phyloP scores from a whole-genome alignment of 2,888 invertebrate species.

The Podabrus alpinus region DNA sequence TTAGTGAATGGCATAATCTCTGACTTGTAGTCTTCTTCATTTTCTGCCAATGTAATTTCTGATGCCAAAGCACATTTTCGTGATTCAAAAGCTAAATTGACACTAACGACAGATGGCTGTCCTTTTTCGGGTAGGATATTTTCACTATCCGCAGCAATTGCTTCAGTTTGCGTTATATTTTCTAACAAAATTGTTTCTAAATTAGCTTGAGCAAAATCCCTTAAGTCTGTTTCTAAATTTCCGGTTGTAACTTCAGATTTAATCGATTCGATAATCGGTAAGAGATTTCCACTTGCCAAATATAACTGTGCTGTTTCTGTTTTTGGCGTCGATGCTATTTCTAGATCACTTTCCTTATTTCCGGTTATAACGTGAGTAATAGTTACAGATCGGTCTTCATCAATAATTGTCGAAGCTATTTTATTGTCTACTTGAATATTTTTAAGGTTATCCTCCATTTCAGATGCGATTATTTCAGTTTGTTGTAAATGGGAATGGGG shows the following conservation, averaged over 20 bases:
- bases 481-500: constrained; percentile 43
- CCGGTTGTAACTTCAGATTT: constrained; percentile 46
- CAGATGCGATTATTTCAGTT: constrained; percentile 55
- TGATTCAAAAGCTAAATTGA: constrained; percentile 53
- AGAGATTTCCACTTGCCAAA: constrained; percentile 52
- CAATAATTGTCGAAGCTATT: constrained; percentile 52
- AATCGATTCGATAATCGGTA: constrained; percentile 56
- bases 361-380: constrained; percentile 58
- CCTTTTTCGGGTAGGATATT: constrained; percentile 44
- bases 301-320: constrained; percentile 44
- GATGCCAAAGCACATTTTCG: constrained; percentile 52
- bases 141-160: constrained; percentile 54
- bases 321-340: constrained; percentile 47
- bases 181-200: constrained; percentile 48
- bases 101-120: constrained; percentile 53
- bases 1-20: constrained; percentile 47
- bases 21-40: constrained; percentile 51
- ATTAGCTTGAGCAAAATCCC: constrained; percentile 38
- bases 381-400: constrained; percentile 53
- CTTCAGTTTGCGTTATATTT: constrained; percentile 49
- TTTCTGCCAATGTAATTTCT: constrained; percentile 55
- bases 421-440: constrained; percentile 48
- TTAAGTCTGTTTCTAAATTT: constrained; percentile 36
- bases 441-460: constrained; percentile 51
- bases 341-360: constrained; percentile 56